Conservation (phyloP, 53 echinoderm and acorn worm genomes). For the Holothuria leucospilota region DNA sequence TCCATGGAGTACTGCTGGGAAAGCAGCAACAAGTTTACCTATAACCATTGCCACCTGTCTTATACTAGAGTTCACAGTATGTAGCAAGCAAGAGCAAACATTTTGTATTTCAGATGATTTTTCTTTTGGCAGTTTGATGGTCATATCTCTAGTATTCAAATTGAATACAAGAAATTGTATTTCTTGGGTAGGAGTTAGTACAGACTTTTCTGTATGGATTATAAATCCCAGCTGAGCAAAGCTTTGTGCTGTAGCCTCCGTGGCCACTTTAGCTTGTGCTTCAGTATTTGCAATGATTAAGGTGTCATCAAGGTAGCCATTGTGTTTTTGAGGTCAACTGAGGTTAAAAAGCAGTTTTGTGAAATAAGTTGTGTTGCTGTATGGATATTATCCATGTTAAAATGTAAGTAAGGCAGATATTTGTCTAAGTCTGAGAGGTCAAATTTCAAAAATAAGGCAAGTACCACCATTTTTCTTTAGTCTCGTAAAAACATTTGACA, state of each 20-base stretch:
- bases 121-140: slow-evolving; percentile 17
- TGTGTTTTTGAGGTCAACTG: slow-evolving; percentile 55
- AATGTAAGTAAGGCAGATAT: slow-evolving; percentile 30
- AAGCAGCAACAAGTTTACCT: slow-evolving; percentile 58
- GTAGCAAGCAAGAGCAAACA: slow-evolving; percentile 11
- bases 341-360: slow-evolving; percentile 52
- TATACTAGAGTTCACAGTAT: too few species aligned
- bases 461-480: slow-evolving; percentile 52
- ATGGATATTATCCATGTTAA: slow-evolving; percentile 54
- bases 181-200: too few species aligned
- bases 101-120: slow-evolving; percentile 46
- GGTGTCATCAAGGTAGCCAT: slow-evolving; percentile 46
- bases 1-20: slow-evolving; percentile 67
- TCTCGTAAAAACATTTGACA: slow-evolving; percentile 58
- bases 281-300: slow-evolving; percentile 12
- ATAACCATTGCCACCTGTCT: slow-evolving; percentile 61
- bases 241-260: not conserved
- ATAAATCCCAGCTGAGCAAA: slow-evolving; percentile 49
- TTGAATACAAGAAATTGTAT: too few species aligned
- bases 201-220: slow-evolving; percentile 32
- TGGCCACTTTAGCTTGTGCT: not conserved
- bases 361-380: slow-evolving; percentile 36
- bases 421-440: slow-evolving; percentile 51
- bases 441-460: slow-evolving; percentile 63
- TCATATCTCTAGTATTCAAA: too few species aligned